Base-by-base conservation (phyloP, 2,113 vertebrate species). In the Eidolon helvum region DNA sequence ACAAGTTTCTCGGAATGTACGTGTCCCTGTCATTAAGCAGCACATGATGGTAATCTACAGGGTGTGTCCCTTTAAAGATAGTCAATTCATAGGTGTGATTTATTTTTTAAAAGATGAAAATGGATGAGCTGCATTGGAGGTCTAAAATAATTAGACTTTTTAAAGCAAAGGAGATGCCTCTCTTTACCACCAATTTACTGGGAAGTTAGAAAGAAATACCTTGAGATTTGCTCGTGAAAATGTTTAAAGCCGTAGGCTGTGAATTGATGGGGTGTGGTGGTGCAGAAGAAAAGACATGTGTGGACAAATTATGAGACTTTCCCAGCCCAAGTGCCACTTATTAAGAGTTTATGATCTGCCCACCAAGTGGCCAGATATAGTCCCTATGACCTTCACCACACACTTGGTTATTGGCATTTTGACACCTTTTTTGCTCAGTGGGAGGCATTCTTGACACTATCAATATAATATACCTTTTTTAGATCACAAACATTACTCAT, bases 291-390 rank as follows among this genome's bases (percentile, higher is more conserved):
- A 97, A 98, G 97, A 98, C 97, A 97, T 22, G 95, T 97, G 96
- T 95, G 95, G 94, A 97, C 96, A 97, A 98, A 98, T 98, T 97
- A 98, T 61, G 82, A 98, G 97, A 95, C 92, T 98, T 98, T 98
- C 96, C 96, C 93, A 19, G 45, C 97, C 98, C 97, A 98, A 98
- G 98, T 97, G 98, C 96, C 97, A 97, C 98, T 98, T 98, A 98
- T 98, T 98, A 98, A 98, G 92, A 94, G 97, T 98, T 98, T 98
- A 98, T 98, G 98, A 97, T 98, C 98, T 95, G 87, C 93, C 90
- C 96, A 97, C 95, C 97, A 93, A 98, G 97, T 88, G 85, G 97
- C 90, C 96, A 53, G 4, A 97, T 97, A 97, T 22, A 97, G 97
- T 95, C 97, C 69, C 89, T 91, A 7, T 61, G 97, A 98, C 98